These are phyloP conservation scores for Epinephelus malabaricus DNA, from an alignment of 2,797 vertebrate genomes.

Conservation along the genomic window DNA sequence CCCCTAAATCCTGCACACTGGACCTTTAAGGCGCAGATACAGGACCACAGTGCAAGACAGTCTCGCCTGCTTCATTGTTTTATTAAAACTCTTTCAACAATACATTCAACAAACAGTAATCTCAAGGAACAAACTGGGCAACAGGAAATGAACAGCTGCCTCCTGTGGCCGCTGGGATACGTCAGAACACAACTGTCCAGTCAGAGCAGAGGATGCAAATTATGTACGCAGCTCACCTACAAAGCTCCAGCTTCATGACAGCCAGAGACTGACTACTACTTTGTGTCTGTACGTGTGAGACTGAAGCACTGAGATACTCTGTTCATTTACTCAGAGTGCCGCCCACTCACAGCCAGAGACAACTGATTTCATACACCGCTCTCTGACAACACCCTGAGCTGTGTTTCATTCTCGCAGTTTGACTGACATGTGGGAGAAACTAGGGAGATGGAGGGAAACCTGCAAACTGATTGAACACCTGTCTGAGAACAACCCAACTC, in stretches of 20 bases:
- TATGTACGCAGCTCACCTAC: not conserved
- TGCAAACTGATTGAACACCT: not conserved
- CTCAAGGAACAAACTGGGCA: not conserved
- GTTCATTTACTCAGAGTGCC: not conserved
- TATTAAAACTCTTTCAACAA: too few species aligned
- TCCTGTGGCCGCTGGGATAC: not conserved
- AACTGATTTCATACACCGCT: not conserved
- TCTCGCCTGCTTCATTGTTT: too few species aligned
- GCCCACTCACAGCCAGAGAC: conserved; percentile 21
- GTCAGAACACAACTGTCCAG: not conserved
- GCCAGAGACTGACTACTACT: not conserved
- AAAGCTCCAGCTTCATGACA: not conserved
- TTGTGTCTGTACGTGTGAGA: not conserved
- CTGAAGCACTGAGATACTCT: not conserved
- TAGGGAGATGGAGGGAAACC: not conserved
- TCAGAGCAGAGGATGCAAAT: not conserved
- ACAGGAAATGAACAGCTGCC: conserved; percentile 5
- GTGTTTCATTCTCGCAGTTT: conserved; percentile 12
- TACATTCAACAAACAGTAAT: too few species aligned
- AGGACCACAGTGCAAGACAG: too few species aligned
- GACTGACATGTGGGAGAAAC: not conserved
- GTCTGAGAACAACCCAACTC: not conserved
- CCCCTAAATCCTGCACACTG: too few species aligned
- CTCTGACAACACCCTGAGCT: conserved; percentile 3
- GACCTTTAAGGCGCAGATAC: too few species aligned